Percentiles rank a stretch among this genome's conserved stretches.
phyloP scores from a whole-genome alignment of 92 coral and sea anemone genomes.

The Virgularia gustaviana region DNA sequence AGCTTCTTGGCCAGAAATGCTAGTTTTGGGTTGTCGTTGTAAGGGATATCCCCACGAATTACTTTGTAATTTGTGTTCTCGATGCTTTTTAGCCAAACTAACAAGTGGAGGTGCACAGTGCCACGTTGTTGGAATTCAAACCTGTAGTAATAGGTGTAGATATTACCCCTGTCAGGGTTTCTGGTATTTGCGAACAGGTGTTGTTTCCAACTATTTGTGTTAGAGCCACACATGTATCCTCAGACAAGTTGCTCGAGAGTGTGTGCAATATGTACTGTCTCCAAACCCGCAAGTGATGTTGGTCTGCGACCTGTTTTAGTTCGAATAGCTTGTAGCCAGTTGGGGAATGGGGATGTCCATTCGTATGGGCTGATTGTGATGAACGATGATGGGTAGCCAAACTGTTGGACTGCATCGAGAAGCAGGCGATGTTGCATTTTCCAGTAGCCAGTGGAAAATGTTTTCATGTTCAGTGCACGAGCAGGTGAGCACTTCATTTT shows the following conservation, averaged over 20 bases:
- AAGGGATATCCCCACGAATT: neutral
- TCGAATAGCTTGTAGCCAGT: too few relatives aligned
- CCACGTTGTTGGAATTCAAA: slow-evolving; percentile 46
- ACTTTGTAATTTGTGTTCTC: neutral
- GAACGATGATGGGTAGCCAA: slow-evolving; percentile 7
- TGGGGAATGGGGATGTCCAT: neutral
- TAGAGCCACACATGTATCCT: too few relatives aligned
- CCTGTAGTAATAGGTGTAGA: too few relatives aligned
- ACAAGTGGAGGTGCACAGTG: slow-evolving; percentile 29
- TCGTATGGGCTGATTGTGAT: too few relatives aligned
- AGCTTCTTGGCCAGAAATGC: too few relatives aligned
- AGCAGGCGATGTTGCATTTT: slow-evolving; percentile 15
- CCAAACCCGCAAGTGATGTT: neutral
- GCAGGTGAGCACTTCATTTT: slow-evolving; percentile 8
- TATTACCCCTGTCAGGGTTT: slow-evolving; percentile 15
- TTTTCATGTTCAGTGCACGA: neutral
- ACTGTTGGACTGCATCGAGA: slow-evolving; percentile 12
- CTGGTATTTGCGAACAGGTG: neutral
- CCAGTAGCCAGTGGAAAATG: too few relatives aligned
- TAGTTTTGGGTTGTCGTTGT: too few relatives aligned
- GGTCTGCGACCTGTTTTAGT: slow-evolving; percentile 2
- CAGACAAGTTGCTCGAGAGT: too few relatives aligned
- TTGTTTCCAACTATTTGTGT: too few relatives aligned
- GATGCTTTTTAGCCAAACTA: slow-evolving; percentile 23
- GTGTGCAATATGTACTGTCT: too few relatives aligned